Evolutionary conservation across 1,140 invertebrate genomes (phyloP), one percentile per base, ranked within the genome.

Genomic region (Drosophila lacteicornis): DNA sequence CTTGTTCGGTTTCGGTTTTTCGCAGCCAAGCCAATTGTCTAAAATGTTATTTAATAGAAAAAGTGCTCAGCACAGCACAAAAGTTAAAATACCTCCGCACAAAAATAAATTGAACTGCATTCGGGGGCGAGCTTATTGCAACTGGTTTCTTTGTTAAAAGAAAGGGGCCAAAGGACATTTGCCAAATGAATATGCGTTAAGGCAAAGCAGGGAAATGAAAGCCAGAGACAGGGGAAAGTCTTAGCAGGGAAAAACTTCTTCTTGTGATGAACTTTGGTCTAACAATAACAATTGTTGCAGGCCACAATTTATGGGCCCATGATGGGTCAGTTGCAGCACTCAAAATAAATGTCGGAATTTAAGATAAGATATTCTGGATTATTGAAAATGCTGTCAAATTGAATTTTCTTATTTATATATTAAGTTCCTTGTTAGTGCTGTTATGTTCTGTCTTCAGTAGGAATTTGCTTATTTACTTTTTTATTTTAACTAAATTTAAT

Each of bases 11-110:
- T 22, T 56, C 4, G 8, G 47, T 57, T 68, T 33, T 58, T 19
- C 51, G 59, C 27, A 46, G 40, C 45, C 57, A 53, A 79, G 68
- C 53, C 79, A 87, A 87, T 87, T 88, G 77, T 88, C 83, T 83
- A 80, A 87, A 83, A 75, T 87, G 77, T 83, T 87, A 87, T 88
- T 88, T 87, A 88, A 87, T 87, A 75, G 84, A 83, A 87, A 86
- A 87, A 78, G 53, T 49, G 68, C 75, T 53, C 49, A 27, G 67
- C 42, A 30, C 19, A 67, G 58, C 74, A 80, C 80, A 80, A 83
- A 80, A 78, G 79, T 59, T 63, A 50, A 65, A 58, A 63, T 61
- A 50, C 43, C 25, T 49, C 36, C 43, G 9, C 6, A n/a, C 17
- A 70, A 74, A 82, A 82, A 66, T 57, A 77, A 87, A 87, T 87